Evolutionary conservation across 2,113 vertebrate genomes (phyloP).

Genomic region (Desmodus rotundus): DNA sequence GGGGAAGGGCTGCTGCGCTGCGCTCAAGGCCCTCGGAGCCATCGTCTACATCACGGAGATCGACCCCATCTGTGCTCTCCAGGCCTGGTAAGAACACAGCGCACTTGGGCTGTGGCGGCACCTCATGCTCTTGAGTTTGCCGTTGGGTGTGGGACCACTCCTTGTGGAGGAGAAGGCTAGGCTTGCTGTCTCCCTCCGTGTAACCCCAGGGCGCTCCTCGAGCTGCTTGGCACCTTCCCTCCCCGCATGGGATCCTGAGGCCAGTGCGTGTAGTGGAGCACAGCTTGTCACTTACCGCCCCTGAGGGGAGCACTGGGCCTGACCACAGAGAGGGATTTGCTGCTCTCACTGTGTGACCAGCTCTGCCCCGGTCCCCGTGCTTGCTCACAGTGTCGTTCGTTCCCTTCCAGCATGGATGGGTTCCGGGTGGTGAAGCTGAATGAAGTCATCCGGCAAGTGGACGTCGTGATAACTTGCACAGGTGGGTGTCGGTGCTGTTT

Average conservation of each 20-base stretch:
- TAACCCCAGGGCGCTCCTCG: background rate
- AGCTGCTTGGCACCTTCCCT: background rate
- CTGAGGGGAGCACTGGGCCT: background rate
- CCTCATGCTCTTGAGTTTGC: background rate
- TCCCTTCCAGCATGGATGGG: constrained; percentile 93
- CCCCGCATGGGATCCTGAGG: background rate
- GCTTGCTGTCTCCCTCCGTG: background rate
- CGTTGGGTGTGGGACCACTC: background rate
- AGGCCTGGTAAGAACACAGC: constrained; percentile 89
- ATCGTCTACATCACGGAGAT: constrained; percentile 98
- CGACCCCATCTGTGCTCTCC: constrained; percentile 97
- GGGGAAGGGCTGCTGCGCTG: constrained; percentile 97
- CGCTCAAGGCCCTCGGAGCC: constrained; percentile 95
- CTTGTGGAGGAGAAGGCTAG: background rate
- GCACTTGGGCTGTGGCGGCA: background rate
- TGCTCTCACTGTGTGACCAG: background rate
- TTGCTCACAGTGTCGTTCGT: constrained; percentile 30
- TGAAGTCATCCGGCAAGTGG: constrained; percentile 97
- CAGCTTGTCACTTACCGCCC: background rate
- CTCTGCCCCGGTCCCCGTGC: background rate
- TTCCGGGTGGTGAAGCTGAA: constrained; percentile 98
- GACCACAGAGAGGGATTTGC: background rate
- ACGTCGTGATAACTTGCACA: constrained; percentile 98
- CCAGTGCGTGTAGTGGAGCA: background rate
- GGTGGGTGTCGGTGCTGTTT: constrained; percentile 78